Percentiles rank a stretch among this genome's conserved stretches.
Conservation (phyloP, 2,113 vertebrate species). For the Neoarius graeffei region DNA sequence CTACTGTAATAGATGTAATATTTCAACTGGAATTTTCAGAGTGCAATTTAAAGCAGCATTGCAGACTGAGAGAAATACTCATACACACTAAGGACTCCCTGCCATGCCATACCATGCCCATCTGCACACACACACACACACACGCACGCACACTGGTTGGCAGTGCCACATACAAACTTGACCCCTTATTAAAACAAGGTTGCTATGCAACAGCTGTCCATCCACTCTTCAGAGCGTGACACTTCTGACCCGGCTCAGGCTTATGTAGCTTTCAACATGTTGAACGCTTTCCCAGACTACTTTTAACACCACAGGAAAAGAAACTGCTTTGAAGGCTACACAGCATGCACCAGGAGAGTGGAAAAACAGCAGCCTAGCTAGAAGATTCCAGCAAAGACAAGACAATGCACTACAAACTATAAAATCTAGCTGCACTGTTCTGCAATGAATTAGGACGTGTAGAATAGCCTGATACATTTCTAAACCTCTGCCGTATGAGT, state of each 20-base stretch:
- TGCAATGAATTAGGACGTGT: background rate
- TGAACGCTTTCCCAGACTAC: slow-evolving; percentile 17
- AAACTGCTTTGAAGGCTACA: slow-evolving; percentile 19
- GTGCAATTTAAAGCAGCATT: background rate
- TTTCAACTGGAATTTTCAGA: slow-evolving; percentile 42
- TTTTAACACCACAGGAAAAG: background rate
- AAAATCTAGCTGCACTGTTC: background rate
- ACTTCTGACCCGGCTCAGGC: slow-evolving; percentile 2
- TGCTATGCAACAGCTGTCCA: slow-evolving; percentile 70
- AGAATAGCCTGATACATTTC: background rate
- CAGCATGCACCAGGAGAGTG: background rate
- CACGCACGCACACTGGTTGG: background rate
- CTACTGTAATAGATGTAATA: slow-evolving; percentile 58
- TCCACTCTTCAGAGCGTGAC: background rate
- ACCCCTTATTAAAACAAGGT: slow-evolving; percentile 56
- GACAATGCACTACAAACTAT: too few species aligned
- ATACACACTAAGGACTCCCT: background rate
- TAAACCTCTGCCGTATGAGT: background rate
- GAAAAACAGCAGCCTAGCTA: background rate
- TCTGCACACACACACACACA: background rate
- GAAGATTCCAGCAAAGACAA: background rate
- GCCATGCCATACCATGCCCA: background rate
- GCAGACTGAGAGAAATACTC: background rate
- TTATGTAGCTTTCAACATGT: slow-evolving; percentile 37
- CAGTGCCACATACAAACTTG: background rate